Percentiles rank a stretch among this genome's conserved stretches.
These are phyloP conservation scores for Lottia scabra DNA, from an alignment of 2,888 invertebrate genomes.

Conservation along the genomic window DNA sequence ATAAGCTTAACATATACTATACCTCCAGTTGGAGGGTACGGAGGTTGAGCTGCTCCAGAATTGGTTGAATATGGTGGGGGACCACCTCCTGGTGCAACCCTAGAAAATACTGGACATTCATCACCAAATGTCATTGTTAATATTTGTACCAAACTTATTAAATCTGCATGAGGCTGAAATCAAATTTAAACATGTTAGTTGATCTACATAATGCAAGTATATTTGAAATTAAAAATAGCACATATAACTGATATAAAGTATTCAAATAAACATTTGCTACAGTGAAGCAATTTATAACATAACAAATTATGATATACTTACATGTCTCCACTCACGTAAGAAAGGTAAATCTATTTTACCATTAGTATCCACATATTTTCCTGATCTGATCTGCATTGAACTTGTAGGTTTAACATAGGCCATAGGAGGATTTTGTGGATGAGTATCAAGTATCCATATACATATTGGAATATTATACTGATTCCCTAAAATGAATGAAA, in stretches of 20 bases:
- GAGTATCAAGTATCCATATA: slow-evolving; percentile 96
- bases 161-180: slow-evolving; percentile 81
- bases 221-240: too few species aligned
- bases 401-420: slow-evolving; percentile 88
- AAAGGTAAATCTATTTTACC: slow-evolving; percentile 97
- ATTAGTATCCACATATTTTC: slow-evolving; percentile 92
- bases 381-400: slow-evolving; percentile 95
- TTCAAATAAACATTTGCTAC: too few species aligned
- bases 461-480: slow-evolving; percentile 96
- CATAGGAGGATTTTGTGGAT: slow-evolving; percentile 96
- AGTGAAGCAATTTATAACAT: too few species aligned
- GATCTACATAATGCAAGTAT: too few species aligned
- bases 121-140: slow-evolving; percentile 95
- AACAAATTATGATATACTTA: slow-evolving; percentile 40
- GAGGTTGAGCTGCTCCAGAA: slow-evolving; percentile 19
- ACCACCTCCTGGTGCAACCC: slow-evolving; percentile 21
- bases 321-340: slow-evolving; percentile 88
- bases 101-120: slow-evolving; percentile 84
- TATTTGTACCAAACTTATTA: slow-evolving; percentile 86
- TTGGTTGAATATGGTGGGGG: slow-evolving; percentile 21
- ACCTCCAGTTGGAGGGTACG: slow-evolving; percentile 36
- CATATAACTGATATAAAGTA: too few species aligned
- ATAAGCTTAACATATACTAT: too few species aligned
- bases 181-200: slow-evolving; percentile 31
- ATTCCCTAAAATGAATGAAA: slow-evolving; percentile 72